Percentiles rank a stretch among this genome's conserved stretches.
phyloP scores from a whole-genome alignment of 1,140 invertebrate species.

The Dysdera silvatica region DNA sequence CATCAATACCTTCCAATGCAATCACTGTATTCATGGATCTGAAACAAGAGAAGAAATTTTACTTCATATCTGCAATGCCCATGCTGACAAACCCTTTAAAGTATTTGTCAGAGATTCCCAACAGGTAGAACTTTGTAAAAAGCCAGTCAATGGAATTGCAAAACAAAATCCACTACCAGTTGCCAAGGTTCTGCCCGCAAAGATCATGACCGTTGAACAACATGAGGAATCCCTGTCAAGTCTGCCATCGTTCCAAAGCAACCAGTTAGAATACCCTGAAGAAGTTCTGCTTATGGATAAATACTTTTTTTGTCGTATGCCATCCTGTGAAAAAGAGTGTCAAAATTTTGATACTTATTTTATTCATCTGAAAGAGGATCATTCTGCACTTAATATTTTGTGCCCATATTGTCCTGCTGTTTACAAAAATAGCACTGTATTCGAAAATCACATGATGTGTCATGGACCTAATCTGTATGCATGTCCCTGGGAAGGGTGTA shows the following conservation, averaged over 20 bases:
- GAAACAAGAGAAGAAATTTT: slow-evolving; percentile 44
- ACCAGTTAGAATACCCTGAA: too few relatives aligned
- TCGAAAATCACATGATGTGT: slow-evolving; percentile 6
- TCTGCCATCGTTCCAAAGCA: too few relatives aligned
- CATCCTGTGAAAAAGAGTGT: not conserved
- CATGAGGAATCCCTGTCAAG: too few relatives aligned
- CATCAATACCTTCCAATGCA: slow-evolving; percentile 48
- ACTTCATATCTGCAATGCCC: slow-evolving; percentile 45
- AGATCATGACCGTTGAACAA: too few relatives aligned
- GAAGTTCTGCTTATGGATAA: too few relatives aligned
- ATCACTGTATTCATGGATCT: slow-evolving; percentile 47
- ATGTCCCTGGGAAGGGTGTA: not conserved
- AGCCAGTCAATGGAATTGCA: too few relatives aligned
- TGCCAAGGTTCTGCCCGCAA: too few relatives aligned
- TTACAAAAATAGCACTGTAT: not conserved
- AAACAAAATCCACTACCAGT: too few relatives aligned
- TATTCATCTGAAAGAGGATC: slow-evolving; percentile 7
- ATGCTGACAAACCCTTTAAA: slow-evolving; percentile 45
- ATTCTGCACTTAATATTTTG: slow-evolving; percentile 11
- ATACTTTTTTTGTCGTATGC: slow-evolving; percentile 11
- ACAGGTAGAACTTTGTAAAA: too few relatives aligned
- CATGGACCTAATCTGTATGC: slow-evolving; percentile 17
- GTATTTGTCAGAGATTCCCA: slow-evolving; percentile 40
- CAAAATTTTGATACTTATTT: not conserved
- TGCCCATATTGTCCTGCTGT: slow-evolving; percentile 13